Base-by-base conservation (phyloP, 2,797 vertebrate species). In the Epinephelus awoara region DNA sequence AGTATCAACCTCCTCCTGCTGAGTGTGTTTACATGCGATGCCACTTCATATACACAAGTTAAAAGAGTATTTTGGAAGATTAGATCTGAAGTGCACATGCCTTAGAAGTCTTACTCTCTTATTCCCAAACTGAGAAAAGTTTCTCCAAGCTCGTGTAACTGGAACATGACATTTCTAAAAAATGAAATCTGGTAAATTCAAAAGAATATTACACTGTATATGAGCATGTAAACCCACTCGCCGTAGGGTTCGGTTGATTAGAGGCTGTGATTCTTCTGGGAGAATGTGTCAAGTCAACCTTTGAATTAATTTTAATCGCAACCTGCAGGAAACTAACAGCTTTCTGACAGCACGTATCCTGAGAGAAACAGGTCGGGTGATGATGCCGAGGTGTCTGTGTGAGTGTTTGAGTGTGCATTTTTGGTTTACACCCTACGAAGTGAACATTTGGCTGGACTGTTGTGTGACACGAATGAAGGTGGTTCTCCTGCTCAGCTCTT, bases 391-490 rank as follows among this genome's bases (percentile, higher is more conserved):
- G 38, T 63, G 57, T 74, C 40, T 44, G 23, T 68, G 72, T 62
- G 13, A 58, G 1, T 56, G 19, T 29, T 6, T 29, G 12, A 19
- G 27, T 59, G 55, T 9, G 17, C 25, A 27, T 34, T 2, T 47
- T 38, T 49, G 2, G 1, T 34, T 6, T 34, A 14, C 10, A 11
- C 3, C 29, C 59, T 50, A 34, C 88, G 96, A 97, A 72, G 87
- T 91, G 92, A 99, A 99, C 93, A 97, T 95, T 0, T 97, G 94
- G 80, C 95, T 99, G 74, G 97, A 96, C 87, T 99, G 98, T 82
- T 99, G 98, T n/a, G 98, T 99, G 88, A 99, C 98, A 1, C 98
- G 95, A 90, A 99, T 99, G 89, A 99, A 99, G 0, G 98, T 99
- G 0, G 98, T 97, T 88, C 98, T 96, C 84, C 96, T 94, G 94